Evolutionary conservation across 1,140 invertebrate species (phyloP).

Genomic region (Plectus sambesii): DNA sequence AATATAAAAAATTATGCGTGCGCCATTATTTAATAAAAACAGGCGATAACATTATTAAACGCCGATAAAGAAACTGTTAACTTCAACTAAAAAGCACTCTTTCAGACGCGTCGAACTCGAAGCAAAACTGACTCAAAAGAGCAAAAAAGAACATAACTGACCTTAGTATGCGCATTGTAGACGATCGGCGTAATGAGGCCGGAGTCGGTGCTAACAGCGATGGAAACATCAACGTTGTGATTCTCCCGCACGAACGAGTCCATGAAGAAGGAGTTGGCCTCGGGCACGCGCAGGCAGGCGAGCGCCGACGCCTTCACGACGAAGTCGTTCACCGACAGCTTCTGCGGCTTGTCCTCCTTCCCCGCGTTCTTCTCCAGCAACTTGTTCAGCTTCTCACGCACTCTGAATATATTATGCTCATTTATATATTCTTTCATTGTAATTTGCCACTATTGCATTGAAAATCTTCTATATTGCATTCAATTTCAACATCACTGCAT

Average conservation of each 20-base stretch:
- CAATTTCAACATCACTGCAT: too few species aligned
- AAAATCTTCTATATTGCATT: too few species aligned
- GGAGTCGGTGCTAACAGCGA: constrained; percentile 86
- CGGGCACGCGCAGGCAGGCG: constrained; percentile 80
- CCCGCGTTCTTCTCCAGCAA: constrained; percentile 57
- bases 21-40: too few species aligned
- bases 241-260: constrained; percentile 87
- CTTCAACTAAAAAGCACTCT: neutral
- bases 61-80: constrained; percentile 8
- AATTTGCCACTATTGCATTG: too few species aligned
- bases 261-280: constrained; percentile 89
- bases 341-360: constrained; percentile 46
- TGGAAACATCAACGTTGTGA: constrained; percentile 80
- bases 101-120: constrained; percentile 1
- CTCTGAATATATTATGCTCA: too few species aligned
- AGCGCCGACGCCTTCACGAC: constrained; percentile 87
- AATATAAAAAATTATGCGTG: too few species aligned
- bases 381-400: constrained; percentile 63
- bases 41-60: too few species aligned
- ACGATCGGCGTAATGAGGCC: constrained; percentile 97
- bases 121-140: constrained; percentile 2
- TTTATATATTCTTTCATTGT: too few species aligned
- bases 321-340: constrained; percentile 91
- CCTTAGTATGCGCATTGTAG: constrained; percentile 77
- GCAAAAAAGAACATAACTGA: constrained; percentile 22